phyloP scores from a whole-genome alignment of 2,797 vertebrate species.

The Cirrhinus mrigala region DNA sequence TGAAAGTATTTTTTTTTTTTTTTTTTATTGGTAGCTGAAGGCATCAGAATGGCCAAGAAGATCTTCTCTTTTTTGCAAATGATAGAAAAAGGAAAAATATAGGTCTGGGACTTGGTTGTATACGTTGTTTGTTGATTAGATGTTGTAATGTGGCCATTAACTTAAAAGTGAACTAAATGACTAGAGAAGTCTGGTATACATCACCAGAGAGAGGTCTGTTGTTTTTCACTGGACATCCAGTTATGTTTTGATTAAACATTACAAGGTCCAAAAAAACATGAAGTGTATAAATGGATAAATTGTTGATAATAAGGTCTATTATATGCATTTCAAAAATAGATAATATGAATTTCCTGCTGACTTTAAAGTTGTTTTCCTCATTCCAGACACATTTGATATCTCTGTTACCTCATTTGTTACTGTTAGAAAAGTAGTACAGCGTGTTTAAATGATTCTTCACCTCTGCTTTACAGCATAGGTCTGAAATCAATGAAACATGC shows the following conservation, averaged over 20 bases:
- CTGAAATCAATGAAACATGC: conserved; percentile 20
- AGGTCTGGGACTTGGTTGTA: too few species aligned
- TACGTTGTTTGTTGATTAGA: not conserved
- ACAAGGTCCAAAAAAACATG: not conserved
- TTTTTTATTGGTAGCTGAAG: not conserved
- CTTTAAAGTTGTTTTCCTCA: conserved; percentile 19
- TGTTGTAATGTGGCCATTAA: not conserved
- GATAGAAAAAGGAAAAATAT: too few species aligned
- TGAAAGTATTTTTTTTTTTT: not conserved
- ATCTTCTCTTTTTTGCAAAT: not conserved
- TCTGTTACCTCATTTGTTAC: not conserved
- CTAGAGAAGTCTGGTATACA: not conserved
- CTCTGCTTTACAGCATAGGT: not conserved
- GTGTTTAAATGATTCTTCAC: conserved; percentile 22
- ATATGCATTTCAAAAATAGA: not conserved
- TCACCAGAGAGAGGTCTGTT: not conserved
- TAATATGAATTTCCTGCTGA: not conserved
- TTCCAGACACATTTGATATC: not conserved
- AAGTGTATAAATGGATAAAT: not conserved
- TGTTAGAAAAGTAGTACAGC: not conserved
- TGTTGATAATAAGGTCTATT: not conserved
- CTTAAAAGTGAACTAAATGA: not conserved
- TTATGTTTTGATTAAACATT: not conserved
- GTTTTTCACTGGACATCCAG: not conserved
- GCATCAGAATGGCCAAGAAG: not conserved